Percentiles rank a stretch among this genome's conserved stretches.
Evolutionary conservation across 2,113 vertebrate genomes (phyloP).

Genomic region (Microtus richardsoni): DNA sequence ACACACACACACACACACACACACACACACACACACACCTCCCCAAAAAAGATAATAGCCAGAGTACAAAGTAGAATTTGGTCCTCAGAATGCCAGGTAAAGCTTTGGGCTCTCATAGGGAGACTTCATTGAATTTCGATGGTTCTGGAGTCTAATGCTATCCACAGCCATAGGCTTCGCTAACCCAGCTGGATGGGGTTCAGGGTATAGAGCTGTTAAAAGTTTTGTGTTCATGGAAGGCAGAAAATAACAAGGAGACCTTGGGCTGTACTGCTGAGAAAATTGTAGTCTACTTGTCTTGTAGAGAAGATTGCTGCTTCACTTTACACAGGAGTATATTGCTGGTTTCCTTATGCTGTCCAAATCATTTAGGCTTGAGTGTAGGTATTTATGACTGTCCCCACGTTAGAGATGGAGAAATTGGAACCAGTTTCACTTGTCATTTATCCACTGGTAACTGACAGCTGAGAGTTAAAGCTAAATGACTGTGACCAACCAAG

Average conservation of each 20-base stretch:
- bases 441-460: background rate
- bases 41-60: background rate
- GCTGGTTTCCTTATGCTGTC: background rate
- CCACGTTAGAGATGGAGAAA: slow-evolving; percentile 5
- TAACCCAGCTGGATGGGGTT: background rate
- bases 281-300: background rate
- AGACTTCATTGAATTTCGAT: slow-evolving; percentile 21
- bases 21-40: too few species aligned
- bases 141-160: background rate
- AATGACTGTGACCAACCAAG: background rate
- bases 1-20: too few species aligned
- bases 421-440: background rate
- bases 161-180: background rate
- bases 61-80: background rate
- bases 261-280: background rate
- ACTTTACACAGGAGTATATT: background rate
- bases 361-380: background rate
- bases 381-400: background rate
- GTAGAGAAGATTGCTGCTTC: background rate
- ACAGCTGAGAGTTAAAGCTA: background rate
- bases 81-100: background rate
- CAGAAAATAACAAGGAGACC: background rate
- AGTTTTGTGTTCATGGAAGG: slow-evolving; percentile 28
- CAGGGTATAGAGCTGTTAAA: background rate
- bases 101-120: background rate